phyloP scores from a whole-genome alignment of 1,140 invertebrate species.

The Drosophila tristis region DNA sequence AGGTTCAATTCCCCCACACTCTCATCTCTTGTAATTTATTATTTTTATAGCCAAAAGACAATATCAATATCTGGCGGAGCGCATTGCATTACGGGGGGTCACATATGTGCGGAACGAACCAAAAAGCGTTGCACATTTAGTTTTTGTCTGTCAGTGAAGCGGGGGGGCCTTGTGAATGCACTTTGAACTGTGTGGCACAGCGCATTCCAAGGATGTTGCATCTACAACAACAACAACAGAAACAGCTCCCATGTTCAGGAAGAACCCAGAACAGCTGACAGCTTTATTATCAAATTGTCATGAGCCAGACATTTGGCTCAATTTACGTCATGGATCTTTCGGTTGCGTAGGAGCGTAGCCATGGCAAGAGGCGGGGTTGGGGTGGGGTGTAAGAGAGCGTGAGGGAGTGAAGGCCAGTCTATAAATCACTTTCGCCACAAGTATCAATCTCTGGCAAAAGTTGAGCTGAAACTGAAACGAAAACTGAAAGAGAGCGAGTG shows the following conservation, averaged over 20 bases:
- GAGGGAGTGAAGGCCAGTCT: conserved; percentile 46
- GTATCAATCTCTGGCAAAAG: conserved; percentile 77
- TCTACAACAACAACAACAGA: neutral
- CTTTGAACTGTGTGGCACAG: conserved; percentile 25
- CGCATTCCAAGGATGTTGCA: conserved; percentile 27
- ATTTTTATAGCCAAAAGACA: conserved; percentile 68
- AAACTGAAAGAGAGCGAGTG: too few species aligned
- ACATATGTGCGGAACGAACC: conserved; percentile 22
- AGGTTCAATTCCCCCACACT: too few species aligned
- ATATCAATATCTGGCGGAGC: conserved; percentile 68
- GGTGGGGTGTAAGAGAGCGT: neutral
- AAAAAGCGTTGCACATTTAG: conserved; percentile 59
- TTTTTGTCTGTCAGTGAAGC: conserved; percentile 47
- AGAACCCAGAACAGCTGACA: conserved; percentile 40
- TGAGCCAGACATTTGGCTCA: conserved; percentile 73
- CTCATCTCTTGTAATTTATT: conserved; percentile 69
- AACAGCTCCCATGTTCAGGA: too few species aligned
- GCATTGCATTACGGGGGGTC: conserved; percentile 13
- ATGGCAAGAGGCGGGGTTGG: neutral
- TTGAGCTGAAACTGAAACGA: conserved; percentile 58
- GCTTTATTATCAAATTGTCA: conserved; percentile 78
- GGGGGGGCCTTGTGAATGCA: conserved; percentile 50
- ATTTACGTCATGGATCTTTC: conserved; percentile 67
- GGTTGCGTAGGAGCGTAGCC: conserved; percentile 43
- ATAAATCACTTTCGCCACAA: conserved; percentile 81